phyloP scores from a whole-genome alignment of 2,113 vertebrate species.

The Dasyornis broadbenti region DNA sequence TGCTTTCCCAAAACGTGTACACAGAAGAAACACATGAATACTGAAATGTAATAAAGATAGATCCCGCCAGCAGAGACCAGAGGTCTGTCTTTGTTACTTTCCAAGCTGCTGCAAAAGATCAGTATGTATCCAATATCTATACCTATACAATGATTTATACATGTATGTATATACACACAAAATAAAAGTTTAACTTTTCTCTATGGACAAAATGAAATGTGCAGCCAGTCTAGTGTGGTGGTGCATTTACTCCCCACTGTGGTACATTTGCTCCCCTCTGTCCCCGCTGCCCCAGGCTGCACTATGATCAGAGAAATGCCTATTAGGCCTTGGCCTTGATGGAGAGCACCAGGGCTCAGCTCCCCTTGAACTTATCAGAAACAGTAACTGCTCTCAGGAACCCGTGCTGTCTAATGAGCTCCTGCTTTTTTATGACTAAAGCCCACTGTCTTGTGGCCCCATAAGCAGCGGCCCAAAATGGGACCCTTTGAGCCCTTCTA shows the following conservation, averaged over 20 bases:
- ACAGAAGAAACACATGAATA: too few species aligned
- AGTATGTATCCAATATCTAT: background rate
- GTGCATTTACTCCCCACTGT: background rate
- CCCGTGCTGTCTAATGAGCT: background rate
- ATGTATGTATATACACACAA: background rate
- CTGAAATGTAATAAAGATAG: too few species aligned
- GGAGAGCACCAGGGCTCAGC: background rate
- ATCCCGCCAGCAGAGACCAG: too few species aligned
- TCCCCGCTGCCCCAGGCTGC: background rate
- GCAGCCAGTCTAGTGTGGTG: background rate
- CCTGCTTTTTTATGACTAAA: background rate
- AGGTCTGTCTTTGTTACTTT: too few species aligned
- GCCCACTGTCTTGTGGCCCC: background rate
- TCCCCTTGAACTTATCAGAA: background rate
- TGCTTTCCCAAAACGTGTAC: too few species aligned
- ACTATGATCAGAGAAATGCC: background rate
- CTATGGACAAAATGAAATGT: background rate
- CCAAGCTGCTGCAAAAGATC: too few species aligned
- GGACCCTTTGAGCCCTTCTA: background rate
- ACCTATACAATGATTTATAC: background rate
- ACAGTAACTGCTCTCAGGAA: background rate
- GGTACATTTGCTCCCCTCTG: background rate
- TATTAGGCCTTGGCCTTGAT: background rate
- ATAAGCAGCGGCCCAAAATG: background rate
- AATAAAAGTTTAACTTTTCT: background rate